Evolutionary conservation across 1,140 invertebrate species (phyloP).

Genomic region (Anagrus nilaparvatae): DNA sequence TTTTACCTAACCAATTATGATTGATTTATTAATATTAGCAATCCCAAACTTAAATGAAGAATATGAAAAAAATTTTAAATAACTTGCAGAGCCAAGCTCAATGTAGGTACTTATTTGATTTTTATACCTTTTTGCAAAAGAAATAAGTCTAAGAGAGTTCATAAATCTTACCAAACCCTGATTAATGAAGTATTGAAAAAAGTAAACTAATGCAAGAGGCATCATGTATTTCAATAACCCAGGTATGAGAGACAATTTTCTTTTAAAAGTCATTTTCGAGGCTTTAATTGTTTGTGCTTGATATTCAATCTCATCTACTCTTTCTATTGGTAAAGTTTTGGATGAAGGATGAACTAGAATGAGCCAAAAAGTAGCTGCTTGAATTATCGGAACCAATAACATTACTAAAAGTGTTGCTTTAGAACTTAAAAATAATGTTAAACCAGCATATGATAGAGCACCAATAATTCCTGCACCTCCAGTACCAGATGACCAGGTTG

Average conservation of each 20-base stretch:
- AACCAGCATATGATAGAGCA: slow-evolving; percentile 60
- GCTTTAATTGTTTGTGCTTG: slow-evolving; percentile 33
- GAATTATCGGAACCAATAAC: slow-evolving; percentile 59
- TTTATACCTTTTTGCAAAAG: no score
- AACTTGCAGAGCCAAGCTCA: no score
- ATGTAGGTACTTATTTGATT: no score
- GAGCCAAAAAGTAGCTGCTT: slow-evolving; percentile 55
- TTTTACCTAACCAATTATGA: no score
- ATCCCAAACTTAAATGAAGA: no score
- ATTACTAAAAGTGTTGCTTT: slow-evolving; percentile 59
- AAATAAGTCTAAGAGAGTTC: no score
- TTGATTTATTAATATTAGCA: no score
- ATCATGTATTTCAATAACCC: slow-evolving; percentile 68
- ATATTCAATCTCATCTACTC: slow-evolving; percentile 28
- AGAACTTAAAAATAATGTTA: slow-evolving; percentile 50
- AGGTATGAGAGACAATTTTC: slow-evolving; percentile 50
- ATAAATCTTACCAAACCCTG: slow-evolving; percentile 70
- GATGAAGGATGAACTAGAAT: slow-evolving; percentile 38
- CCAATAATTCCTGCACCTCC: slow-evolving; percentile 75
- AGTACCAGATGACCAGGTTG: slow-evolving; percentile 79
- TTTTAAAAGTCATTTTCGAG: slow-evolving; percentile 37
- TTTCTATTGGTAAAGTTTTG: slow-evolving; percentile 16
- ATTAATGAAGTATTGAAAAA: slow-evolving; percentile 87
- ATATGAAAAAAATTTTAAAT: no score
- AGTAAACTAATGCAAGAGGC: slow-evolving; percentile 69